phyloP scores from a whole-genome alignment of 1,140 invertebrate genomes.

The Zaprionus vittiger region DNA sequence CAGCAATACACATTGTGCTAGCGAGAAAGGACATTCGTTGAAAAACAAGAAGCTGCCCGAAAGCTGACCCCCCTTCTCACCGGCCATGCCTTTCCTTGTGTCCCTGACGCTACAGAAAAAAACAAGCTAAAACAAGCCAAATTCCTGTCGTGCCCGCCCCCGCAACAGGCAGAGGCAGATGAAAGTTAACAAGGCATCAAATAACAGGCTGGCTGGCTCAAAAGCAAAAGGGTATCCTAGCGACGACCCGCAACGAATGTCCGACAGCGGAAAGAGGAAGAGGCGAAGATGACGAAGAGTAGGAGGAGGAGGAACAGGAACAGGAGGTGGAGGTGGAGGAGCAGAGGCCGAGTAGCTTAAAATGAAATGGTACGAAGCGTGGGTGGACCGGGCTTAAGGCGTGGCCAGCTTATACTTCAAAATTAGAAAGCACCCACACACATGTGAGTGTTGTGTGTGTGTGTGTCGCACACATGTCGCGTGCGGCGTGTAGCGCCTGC shows the following conservation, averaged over 20 bases:
- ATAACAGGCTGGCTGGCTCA: slow-evolving; percentile 58
- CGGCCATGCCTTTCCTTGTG: no score
- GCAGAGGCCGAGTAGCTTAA: slow-evolving; percentile 58
- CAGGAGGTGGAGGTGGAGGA: neutral
- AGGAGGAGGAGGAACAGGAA: neutral
- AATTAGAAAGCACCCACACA: slow-evolving; percentile 11
- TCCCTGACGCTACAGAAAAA: slow-evolving; percentile 26
- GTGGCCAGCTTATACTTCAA: slow-evolving; percentile 36
- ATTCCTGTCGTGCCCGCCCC: slow-evolving; percentile 43
- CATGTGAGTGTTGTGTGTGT: neutral
- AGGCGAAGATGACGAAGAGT: neutral
- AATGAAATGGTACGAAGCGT: slow-evolving; percentile 50
- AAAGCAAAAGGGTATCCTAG: slow-evolving; percentile 78
- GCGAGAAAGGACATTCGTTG: slow-evolving; percentile 61
- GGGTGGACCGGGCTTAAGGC: slow-evolving; percentile 1
- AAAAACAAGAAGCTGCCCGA: slow-evolving; percentile 38
- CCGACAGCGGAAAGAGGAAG: neutral
- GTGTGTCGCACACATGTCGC: slow-evolving; percentile 37
- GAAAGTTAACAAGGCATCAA: slow-evolving; percentile 80
- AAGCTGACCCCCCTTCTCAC: neutral
- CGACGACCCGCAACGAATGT: slow-evolving; percentile 51
- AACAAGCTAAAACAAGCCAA: slow-evolving; percentile 71
- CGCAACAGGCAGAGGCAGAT: slow-evolving; percentile 40
- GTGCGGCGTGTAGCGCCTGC: slow-evolving; percentile 43
- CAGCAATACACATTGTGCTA: slow-evolving; percentile 57